Conservation (phyloP, 2,797 vertebrate genomes). For the Sebastes elongatus region DNA sequence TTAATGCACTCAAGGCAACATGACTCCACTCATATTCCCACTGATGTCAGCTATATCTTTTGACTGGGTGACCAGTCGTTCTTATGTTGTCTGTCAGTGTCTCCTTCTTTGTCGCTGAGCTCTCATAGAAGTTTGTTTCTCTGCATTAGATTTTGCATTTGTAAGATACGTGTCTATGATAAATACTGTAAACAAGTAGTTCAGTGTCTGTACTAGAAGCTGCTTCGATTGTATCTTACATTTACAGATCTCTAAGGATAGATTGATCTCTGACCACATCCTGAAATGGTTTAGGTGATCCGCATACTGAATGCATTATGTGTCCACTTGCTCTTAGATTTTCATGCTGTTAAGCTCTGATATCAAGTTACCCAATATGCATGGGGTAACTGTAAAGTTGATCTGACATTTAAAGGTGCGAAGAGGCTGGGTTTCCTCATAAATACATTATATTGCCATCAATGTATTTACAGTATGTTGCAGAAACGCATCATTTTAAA, state of each 20-base stretch:
- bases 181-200: background rate
- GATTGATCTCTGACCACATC: conserved; percentile 5
- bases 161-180: background rate
- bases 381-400: conserved; percentile 1
- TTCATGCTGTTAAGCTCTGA: conserved; percentile 3
- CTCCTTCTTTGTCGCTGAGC: background rate
- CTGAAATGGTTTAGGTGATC: conserved; percentile 5
- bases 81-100: conserved; percentile 6
- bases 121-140: background rate
- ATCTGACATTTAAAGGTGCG: background rate
- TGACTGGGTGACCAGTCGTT: conserved; percentile 7
- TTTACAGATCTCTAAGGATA: background rate
- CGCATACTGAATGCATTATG: conserved; percentile 2
- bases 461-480: conserved; percentile 9
- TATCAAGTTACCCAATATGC: conserved; percentile 37
- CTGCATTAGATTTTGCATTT: background rate
- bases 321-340: conserved; percentile 25
- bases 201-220: background rate
- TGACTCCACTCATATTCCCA: conserved; percentile 47
- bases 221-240: background rate
- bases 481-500: background rate
- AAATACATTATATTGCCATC: conserved; percentile 30
- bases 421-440: conserved; percentile 17
- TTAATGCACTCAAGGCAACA: conserved; percentile 58
- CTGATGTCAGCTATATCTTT: conserved; percentile 63